Evolutionary conservation across 2,113 vertebrate genomes (phyloP).

Genomic region (Pavo muticus): DNA sequence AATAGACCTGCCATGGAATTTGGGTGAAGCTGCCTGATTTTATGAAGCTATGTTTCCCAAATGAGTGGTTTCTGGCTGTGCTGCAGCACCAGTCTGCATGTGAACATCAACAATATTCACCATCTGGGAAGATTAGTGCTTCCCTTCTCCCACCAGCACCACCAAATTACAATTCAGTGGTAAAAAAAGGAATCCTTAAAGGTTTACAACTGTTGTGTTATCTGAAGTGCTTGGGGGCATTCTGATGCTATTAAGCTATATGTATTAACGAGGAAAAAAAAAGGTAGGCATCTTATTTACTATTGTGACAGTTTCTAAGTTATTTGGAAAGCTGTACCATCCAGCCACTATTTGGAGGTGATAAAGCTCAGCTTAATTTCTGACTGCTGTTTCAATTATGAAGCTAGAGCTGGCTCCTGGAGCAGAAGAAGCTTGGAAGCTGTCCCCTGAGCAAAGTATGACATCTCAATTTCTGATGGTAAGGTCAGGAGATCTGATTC

Average conservation of each 20-base stretch:
- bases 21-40: background rate
- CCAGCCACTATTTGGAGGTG: background rate
- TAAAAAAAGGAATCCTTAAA: background rate
- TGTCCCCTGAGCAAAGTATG: background rate
- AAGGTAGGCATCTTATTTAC: background rate
- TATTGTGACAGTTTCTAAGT: background rate
- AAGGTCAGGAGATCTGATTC: constrained; percentile 31
- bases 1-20: background rate
- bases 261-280: background rate
- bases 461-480: background rate
- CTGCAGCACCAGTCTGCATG: background rate
- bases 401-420: background rate
- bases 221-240: background rate
- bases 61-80: background rate
- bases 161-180: background rate
- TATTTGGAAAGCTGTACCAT: background rate
- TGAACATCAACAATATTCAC: background rate
- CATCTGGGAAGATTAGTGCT: background rate
- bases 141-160: background rate
- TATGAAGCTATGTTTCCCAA: background rate
- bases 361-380: background rate
- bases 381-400: background rate
- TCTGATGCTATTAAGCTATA: background rate
- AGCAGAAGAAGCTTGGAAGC: background rate
- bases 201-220: background rate